These are phyloP conservation scores for Monoplex corrugatus DNA, from an alignment of 2,888 invertebrate genomes.

Conservation along the genomic window DNA sequence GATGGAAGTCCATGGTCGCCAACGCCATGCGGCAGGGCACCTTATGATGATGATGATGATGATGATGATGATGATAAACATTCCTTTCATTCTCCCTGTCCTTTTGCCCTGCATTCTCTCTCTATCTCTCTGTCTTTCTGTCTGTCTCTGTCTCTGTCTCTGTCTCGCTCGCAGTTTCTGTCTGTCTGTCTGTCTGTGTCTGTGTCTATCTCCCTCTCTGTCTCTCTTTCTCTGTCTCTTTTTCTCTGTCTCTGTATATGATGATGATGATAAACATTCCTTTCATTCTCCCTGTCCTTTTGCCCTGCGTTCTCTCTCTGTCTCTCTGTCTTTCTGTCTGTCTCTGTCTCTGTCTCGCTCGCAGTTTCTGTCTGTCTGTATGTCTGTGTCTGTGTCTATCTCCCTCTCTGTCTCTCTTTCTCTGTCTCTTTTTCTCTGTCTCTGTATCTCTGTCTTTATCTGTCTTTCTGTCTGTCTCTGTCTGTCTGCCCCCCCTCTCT, in stretches of 20 bases:
- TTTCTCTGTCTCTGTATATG: neutral
- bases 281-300: neutral
- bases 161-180: neutral
- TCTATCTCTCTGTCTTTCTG: too few species aligned
- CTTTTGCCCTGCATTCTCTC: too few species aligned
- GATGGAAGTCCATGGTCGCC: too few species aligned
- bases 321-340: constrained; percentile 22
- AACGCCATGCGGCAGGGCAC: too few species aligned
- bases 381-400: neutral
- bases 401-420: neutral
- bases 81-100: too few species aligned
- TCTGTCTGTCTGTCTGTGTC: neutral
- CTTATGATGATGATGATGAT: too few species aligned
- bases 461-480: constrained; percentile 29
- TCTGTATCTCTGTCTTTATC: constrained; percentile 26
- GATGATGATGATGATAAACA: too few species aligned
- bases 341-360: neutral
- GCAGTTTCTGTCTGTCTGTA: neutral
- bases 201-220: neutral
- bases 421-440: neutral
- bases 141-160: too few species aligned
- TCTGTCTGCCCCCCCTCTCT: neutral
- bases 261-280: neutral
- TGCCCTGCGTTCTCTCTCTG: constrained; percentile 2
- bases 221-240: neutral